These are phyloP conservation scores for Eupeodes luniger DNA, from an alignment of 2,888 invertebrate species.

Conservation along the genomic window DNA sequence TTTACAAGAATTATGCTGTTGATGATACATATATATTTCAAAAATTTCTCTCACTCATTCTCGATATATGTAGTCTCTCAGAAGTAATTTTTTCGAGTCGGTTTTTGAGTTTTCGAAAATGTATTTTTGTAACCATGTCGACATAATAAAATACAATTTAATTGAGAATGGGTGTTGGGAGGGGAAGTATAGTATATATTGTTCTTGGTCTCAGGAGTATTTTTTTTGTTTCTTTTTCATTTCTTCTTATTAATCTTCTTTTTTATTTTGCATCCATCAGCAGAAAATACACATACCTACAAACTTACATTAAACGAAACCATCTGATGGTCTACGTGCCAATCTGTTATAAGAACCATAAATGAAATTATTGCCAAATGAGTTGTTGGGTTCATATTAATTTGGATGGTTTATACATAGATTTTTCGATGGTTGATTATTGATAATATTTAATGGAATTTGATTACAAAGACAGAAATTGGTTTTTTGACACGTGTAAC, in stretches of 20 bases:
- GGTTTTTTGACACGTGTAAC: not conserved
- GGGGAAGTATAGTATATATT: not conserved
- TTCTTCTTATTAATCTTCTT: not conserved
- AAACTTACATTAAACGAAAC: not conserved
- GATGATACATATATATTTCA: not conserved
- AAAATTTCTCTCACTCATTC: conserved; percentile 15
- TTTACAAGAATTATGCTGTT: conserved; percentile 45
- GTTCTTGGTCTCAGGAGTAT: conserved; percentile 4
- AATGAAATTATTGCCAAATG: conserved; percentile 36
- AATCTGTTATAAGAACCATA: not conserved
- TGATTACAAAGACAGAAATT: not conserved
- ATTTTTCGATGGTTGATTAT: not conserved
- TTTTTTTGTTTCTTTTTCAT: not conserved
- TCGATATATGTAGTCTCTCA: conserved; percentile 37
- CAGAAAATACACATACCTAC: not conserved
- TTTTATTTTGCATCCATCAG: conserved; percentile 14
- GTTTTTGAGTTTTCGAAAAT: conserved; percentile 50
- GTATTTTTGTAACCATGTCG: conserved; percentile 55
- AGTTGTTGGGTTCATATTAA: conserved; percentile 11
- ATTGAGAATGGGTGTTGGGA: conserved; percentile 16
- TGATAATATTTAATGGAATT: not conserved
- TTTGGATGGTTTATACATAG: not conserved
- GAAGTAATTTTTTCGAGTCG: conserved; percentile 45
- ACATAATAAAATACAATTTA: not conserved
- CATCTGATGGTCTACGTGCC: conserved; percentile 5